These are phyloP conservation scores for Sylvia borin DNA, from an alignment of 2,797 vertebrate species.

Conservation along the genomic window DNA sequence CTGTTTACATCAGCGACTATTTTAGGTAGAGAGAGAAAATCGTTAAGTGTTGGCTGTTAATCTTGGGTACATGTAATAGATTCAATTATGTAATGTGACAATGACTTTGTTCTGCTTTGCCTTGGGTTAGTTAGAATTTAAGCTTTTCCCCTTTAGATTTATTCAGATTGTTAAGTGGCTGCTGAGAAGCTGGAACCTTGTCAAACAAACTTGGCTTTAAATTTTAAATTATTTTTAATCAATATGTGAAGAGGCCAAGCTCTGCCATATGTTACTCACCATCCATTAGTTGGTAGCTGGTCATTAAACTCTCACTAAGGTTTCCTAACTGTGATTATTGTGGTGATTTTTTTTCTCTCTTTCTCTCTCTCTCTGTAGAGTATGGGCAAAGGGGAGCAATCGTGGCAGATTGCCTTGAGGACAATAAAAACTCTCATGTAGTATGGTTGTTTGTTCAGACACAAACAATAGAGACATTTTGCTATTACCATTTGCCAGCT, in stretches of 20 bases:
- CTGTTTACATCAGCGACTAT: constrained; percentile 17
- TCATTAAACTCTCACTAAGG: constrained; percentile 69
- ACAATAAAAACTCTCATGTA: constrained; percentile 83
- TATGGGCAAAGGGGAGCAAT: constrained; percentile 61
- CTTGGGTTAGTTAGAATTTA: constrained; percentile 50
- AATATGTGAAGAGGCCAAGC: constrained; percentile 25
- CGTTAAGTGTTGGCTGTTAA: neutral
- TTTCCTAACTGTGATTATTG: constrained; percentile 56
- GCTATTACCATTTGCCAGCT: constrained; percentile 79
- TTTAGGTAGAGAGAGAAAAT: constrained; percentile 25
- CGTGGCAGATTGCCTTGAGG: constrained; percentile 82
- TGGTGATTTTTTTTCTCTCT: constrained; percentile 4
- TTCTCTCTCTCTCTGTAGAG: constrained; percentile 19
- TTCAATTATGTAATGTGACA: constrained; percentile 28
- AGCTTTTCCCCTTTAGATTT: neutral
- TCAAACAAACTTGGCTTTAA: constrained; percentile 33
- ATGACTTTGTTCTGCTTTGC: neutral
- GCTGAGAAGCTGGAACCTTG: constrained; percentile 12
- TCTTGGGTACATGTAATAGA: neutral
- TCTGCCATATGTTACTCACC: constrained; percentile 57
- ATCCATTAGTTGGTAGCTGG: constrained; percentile 66
- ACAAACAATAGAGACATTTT: constrained; percentile 77
- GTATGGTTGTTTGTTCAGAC: constrained; percentile 70
- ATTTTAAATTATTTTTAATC: constrained; percentile 63
- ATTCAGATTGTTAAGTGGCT: constrained; percentile 13